These are phyloP conservation scores for Oreochromis tanganicae DNA, from an alignment of 2,113 vertebrate species.

Conservation along the genomic window DNA sequence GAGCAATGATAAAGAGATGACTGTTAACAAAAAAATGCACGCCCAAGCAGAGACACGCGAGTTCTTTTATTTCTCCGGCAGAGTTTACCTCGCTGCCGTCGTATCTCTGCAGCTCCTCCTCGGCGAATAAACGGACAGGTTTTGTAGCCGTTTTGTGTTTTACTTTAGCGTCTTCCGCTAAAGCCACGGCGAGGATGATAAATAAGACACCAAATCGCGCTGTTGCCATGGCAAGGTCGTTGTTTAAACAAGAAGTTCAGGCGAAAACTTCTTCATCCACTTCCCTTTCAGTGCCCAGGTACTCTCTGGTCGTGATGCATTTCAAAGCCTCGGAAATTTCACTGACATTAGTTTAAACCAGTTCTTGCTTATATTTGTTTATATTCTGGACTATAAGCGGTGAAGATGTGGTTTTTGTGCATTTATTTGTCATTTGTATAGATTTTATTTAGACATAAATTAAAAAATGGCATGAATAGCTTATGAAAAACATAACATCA, in stretches of 20 bases:
- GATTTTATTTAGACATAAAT: not conserved
- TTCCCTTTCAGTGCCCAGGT: not conserved
- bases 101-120: conserved; percentile 83
- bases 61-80: not conserved
- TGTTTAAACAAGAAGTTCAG: not conserved
- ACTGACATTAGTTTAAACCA: not conserved
- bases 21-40: not conserved
- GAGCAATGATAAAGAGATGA: not conserved
- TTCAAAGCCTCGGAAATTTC: not conserved
- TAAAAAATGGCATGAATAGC: not conserved
- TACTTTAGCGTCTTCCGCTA: conserved; percentile 33
- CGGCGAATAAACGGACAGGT: conserved; percentile 86
- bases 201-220: not conserved
- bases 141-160: conserved; percentile 51
- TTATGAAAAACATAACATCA: not conserved
- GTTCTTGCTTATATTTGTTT: not conserved
- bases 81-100: conserved; percentile 79
- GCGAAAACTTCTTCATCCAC: not conserved
- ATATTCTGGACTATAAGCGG: not conserved
- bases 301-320: not conserved
- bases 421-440: not conserved
- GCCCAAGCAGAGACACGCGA: not conserved
- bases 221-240: conserved; percentile 28
- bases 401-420: not conserved
- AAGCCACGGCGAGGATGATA: not conserved